A percentile compares a stretch with the other conserved stretches of the same genome.
These are phyloP conservation scores for Oxycera nigricornis DNA, from an alignment of 2,888 invertebrate species.

Conservation along the genomic window DNA sequence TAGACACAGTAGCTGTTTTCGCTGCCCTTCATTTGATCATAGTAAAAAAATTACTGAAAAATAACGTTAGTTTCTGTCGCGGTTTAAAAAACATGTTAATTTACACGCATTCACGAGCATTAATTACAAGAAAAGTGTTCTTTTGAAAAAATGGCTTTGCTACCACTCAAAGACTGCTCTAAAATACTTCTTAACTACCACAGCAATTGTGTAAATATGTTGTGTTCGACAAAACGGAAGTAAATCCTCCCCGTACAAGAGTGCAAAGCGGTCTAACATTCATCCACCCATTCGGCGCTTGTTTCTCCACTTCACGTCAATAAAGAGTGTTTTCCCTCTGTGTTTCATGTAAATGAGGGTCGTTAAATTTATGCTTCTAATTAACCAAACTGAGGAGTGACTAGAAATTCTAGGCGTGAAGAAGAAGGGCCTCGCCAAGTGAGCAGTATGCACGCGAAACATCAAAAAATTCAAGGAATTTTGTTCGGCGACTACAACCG, in stretches of 20 bases:
- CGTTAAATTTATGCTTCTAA: conserved; percentile 41
- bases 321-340: conserved; percentile 9
- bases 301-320: conserved; percentile 3
- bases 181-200: conserved; percentile 20
- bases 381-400: conserved; percentile 22
- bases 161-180: not conserved
- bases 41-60: too few relatives aligned
- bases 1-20: too few relatives aligned
- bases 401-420: conserved; percentile 27
- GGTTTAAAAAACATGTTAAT: too few relatives aligned
- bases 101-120: not conserved
- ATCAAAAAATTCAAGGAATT: conserved; percentile 15
- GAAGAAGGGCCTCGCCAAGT: not conserved
- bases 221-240: conserved; percentile 35
- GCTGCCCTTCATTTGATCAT: too few relatives aligned
- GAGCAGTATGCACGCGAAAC: not conserved
- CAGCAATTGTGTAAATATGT: conserved; percentile 35
- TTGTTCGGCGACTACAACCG: not conserved
- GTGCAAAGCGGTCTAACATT: conserved; percentile 31
- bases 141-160: not conserved
- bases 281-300: not conserved
- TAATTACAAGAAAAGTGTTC: not conserved
- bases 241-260: conserved; percentile 29
- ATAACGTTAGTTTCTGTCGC: too few relatives aligned
- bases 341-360: conserved; percentile 39